These are phyloP conservation scores for Tiaroga cobitis DNA, from an alignment of 2,797 vertebrate genomes.

Conservation along the genomic window DNA sequence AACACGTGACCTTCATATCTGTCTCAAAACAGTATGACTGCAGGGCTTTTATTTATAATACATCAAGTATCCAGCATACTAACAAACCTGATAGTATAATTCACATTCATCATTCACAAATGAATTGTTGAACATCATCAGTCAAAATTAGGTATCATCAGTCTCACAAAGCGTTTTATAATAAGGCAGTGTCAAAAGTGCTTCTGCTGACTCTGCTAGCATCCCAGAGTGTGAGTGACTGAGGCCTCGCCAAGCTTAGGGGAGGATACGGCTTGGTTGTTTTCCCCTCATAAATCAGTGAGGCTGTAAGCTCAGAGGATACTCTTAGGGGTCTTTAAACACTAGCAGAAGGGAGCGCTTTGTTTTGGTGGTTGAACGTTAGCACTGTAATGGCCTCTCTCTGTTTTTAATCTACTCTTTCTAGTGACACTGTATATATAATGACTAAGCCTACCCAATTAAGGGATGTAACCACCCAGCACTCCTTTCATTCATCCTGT, in stretches of 20 bases:
- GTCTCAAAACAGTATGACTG: neutral
- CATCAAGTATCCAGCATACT: neutral
- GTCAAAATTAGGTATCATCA: constrained; percentile 23
- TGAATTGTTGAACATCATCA: neutral
- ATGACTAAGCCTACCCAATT: constrained; percentile 39
- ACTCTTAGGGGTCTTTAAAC: constrained; percentile 46
- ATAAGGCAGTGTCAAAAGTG: constrained; percentile 9
- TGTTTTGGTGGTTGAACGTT: constrained; percentile 39
- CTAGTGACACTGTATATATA: constrained; percentile 50
- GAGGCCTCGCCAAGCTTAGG: constrained; percentile 14
- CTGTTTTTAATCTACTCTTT: constrained; percentile 47
- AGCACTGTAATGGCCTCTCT: constrained; percentile 33
- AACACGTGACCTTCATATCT: neutral
- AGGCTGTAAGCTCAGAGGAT: constrained; percentile 41
- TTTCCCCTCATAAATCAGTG: constrained; percentile 51
- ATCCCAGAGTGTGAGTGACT: constrained; percentile 31
- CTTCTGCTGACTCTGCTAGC: constrained; percentile 34
- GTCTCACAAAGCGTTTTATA: constrained; percentile 3
- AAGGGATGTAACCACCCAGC: constrained; percentile 33
- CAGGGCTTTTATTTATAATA: neutral
- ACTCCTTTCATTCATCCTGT: constrained; percentile 40
- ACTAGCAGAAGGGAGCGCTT: constrained; percentile 42
- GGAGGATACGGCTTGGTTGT: constrained; percentile 19
- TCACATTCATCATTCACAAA: constrained; percentile 2
- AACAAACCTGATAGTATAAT: neutral